Evolutionary conservation across 2,113 vertebrate species (phyloP).

Genomic region (Cygnus buccinator): DNA sequence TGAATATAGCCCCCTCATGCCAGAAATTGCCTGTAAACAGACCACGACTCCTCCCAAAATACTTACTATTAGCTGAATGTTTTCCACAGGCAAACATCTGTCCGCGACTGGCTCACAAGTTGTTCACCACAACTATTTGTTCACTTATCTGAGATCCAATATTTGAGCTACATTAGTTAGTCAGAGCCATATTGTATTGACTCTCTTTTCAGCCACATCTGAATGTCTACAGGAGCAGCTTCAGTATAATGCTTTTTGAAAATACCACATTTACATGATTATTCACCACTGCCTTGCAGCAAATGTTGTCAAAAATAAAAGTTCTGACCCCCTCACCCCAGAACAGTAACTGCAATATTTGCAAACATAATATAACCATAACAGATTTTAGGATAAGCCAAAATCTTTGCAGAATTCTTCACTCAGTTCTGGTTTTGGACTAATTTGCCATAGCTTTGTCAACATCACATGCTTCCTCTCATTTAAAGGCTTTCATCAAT

Average conservation of each 20-base stretch:
- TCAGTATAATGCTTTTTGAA: background rate
- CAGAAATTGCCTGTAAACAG: slow-evolving; percentile 37
- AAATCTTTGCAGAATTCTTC: background rate
- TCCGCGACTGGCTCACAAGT: background rate
- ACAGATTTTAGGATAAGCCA: background rate
- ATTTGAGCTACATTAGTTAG: background rate
- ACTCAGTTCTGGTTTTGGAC: background rate
- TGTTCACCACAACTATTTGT: slow-evolving; percentile 16
- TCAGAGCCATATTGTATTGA: background rate
- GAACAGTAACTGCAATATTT: background rate
- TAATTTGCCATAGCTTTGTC: background rate
- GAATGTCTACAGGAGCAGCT: background rate
- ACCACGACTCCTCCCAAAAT: background rate
- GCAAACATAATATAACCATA: background rate
- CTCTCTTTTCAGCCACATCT: background rate
- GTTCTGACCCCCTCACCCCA: fast-evolving
- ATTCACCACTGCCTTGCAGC: background rate
- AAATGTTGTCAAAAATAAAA: background rate
- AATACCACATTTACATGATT: background rate
- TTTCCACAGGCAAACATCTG: slow-evolving; percentile 42
- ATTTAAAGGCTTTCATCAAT: background rate
- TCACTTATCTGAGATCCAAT: background rate
- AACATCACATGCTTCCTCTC: background rate
- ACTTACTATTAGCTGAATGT: background rate
- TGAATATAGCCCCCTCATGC: background rate